phyloP scores from a whole-genome alignment of 1,140 invertebrate genomes.

The Mizuhopecten yessoensis region DNA sequence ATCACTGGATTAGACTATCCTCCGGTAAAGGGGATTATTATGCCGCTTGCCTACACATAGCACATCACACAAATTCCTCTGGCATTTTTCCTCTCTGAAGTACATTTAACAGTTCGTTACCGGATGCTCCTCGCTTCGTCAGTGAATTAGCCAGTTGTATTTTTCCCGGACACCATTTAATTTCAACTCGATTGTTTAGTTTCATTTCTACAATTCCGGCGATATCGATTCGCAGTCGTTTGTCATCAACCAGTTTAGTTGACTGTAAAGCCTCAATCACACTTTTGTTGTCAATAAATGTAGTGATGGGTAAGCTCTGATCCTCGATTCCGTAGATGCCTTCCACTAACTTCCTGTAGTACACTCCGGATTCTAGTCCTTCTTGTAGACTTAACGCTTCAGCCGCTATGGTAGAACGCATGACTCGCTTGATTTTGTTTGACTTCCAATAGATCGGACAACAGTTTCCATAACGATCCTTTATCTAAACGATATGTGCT shows the following conservation, averaged over 20 bases:
- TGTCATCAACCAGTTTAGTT: conserved; percentile 55
- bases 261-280: conserved; percentile 53
- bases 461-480: conserved; percentile 21
- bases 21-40: no score
- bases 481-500: conserved; percentile 53
- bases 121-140: conserved; percentile 45
- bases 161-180: conserved; percentile 56
- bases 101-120: no score
- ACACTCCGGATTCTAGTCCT: conserved; percentile 52
- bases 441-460: conserved; percentile 59
- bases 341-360: conserved; percentile 49
- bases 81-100: no score
- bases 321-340: conserved; percentile 48
- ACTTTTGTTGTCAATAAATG: conserved; percentile 60
- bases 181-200: conserved; percentile 42
- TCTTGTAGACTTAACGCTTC: conserved; percentile 54
- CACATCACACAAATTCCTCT: no score
- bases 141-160: conserved; percentile 48
- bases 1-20: no score
- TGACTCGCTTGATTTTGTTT: no score
- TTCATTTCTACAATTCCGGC: conserved; percentile 41
- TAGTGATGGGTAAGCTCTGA: conserved; percentile 41
- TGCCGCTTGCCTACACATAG: no score
- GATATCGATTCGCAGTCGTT: conserved; percentile 56
- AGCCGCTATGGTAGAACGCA: conserved; percentile 58